Evolutionary conservation across 2,888 invertebrate genomes (phyloP).

Genomic region (Polydrusus pterygomalis): DNA sequence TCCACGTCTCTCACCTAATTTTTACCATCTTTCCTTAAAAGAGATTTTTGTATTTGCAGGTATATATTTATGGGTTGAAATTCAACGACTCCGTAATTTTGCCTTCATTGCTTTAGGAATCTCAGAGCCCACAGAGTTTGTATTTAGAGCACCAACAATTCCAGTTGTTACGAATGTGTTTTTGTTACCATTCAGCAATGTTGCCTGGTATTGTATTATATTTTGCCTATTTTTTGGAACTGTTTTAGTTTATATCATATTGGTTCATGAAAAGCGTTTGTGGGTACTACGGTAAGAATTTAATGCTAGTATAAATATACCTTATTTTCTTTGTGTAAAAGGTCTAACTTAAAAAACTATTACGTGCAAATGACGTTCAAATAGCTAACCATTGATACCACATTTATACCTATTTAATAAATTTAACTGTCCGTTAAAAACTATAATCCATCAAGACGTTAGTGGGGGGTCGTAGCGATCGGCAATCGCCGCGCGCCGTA

Average conservation of each 20-base stretch:
- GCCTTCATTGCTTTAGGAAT: constrained; percentile 13
- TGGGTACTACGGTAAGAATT: not conserved
- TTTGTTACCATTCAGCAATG: constrained; percentile 11
- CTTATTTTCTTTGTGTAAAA: no score
- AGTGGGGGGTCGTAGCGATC: no score
- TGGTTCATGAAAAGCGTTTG: constrained; percentile 4
- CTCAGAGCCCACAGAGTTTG: not conserved
- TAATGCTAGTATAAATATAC: no score
- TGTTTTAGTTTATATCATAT: constrained; percentile 15
- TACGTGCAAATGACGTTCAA: no score
- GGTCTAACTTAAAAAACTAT: no score
- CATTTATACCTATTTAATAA: no score
- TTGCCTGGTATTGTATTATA: constrained; percentile 25
- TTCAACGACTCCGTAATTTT: not conserved
- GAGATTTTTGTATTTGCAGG: constrained; percentile 5
- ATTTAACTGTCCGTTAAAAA: no score
- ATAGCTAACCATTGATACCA: no score
- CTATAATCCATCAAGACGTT: no score
- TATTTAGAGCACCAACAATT: constrained; percentile 33
- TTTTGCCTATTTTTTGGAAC: not conserved
- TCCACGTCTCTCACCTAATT: no score
- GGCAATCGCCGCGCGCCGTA: no score
- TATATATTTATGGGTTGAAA: not conserved
- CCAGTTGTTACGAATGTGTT: constrained; percentile 27
- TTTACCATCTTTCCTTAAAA: not conserved